Percentiles rank a stretch among this genome's conserved stretches.
phyloP scores from a whole-genome alignment of 2,113 vertebrate genomes.

The Larimichthys crocea region DNA sequence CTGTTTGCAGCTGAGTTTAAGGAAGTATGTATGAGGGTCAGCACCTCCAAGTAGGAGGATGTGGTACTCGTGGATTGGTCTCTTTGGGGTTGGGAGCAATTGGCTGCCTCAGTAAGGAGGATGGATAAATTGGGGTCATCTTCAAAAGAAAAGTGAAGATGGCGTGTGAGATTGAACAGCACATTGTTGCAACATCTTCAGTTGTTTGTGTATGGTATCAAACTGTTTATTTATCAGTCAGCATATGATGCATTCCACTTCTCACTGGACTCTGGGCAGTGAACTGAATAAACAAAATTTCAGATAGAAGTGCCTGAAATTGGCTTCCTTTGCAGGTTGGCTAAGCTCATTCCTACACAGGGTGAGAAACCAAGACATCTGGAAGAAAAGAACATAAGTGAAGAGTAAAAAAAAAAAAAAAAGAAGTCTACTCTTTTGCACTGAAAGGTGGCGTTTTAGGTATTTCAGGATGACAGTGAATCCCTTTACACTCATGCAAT shows the following conservation, averaged over 20 bases:
- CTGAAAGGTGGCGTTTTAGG: background rate
- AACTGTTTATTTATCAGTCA: background rate
- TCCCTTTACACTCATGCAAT: background rate
- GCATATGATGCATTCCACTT: background rate
- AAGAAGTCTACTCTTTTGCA: background rate
- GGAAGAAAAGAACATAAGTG: background rate
- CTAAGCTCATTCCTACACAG: background rate
- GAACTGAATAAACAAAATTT: background rate
- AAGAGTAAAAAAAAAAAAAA: background rate
- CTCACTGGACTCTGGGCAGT: background rate
- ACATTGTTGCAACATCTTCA: background rate
- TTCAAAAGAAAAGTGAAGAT: background rate
- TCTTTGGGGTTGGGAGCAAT: too few species aligned
- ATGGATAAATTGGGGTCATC: too few species aligned
- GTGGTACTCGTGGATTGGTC: too few species aligned
- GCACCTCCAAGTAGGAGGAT: too few species aligned
- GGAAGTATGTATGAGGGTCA: background rate
- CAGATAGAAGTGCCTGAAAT: background rate
- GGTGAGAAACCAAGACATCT: background rate
- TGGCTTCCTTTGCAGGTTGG: background rate
- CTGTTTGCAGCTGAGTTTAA: constrained; percentile 10
- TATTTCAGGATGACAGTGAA: background rate
- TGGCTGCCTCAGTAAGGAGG: too few species aligned
- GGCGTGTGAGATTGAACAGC: too few species aligned
- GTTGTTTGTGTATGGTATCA: background rate